These are phyloP conservation scores for Chrysoperla carnea DNA, from an alignment of 1,140 invertebrate species.

Conservation along the genomic window DNA sequence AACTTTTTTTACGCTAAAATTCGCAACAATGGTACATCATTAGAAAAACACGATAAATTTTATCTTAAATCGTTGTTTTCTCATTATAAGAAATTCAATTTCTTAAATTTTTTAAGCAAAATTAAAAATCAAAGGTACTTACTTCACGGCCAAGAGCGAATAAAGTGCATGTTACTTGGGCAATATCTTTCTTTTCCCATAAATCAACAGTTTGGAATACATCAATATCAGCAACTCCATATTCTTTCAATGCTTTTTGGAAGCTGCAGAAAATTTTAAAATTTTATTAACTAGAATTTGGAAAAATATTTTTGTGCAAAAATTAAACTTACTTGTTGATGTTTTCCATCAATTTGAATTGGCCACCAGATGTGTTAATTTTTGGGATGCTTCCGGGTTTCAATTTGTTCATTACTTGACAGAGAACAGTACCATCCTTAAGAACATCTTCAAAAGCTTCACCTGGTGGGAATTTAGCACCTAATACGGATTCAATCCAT, in stretches of 20 bases:
- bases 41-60: too few species aligned
- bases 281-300: too few species aligned
- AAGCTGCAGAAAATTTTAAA: constrained; percentile 40
- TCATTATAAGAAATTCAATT: too few species aligned
- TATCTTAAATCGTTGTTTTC: too few species aligned
- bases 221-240: constrained; percentile 84
- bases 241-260: constrained; percentile 70
- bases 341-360: constrained; percentile 95
- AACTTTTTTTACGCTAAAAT: too few species aligned
- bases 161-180: constrained; percentile 81
- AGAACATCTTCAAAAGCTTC: constrained; percentile 62
- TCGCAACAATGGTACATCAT: too few species aligned
- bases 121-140: constrained; percentile 7
- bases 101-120: neutral
- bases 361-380: constrained; percentile 73
- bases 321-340: constrained; percentile 63
- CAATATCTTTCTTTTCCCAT: constrained; percentile 88
- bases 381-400: constrained; percentile 63
- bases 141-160: constrained; percentile 83
- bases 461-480: constrained; percentile 65
- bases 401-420: constrained; percentile 81
- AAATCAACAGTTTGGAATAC: constrained; percentile 94
- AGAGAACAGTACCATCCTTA: constrained; percentile 73
- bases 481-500: constrained; percentile 80
- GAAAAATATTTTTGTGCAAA: too few species aligned